Percentiles rank a stretch among this genome's conserved stretches.
Evolutionary conservation across 1,140 invertebrate species (phyloP).

Genomic region (Bombus balteatus): DNA sequence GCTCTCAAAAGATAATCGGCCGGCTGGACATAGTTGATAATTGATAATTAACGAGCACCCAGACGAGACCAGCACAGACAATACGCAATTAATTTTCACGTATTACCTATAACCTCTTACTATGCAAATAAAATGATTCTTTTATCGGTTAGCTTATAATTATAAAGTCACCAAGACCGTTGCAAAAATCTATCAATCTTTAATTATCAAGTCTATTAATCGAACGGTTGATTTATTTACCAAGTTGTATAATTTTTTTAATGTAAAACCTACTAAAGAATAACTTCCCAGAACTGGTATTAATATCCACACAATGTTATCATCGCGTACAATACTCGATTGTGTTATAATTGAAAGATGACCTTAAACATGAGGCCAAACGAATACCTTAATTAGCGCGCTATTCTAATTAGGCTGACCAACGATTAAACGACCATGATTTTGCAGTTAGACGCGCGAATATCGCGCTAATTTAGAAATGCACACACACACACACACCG

Average conservation of each 20-base stretch:
- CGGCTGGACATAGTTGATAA: background rate
- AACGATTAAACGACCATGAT: background rate
- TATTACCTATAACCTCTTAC: background rate
- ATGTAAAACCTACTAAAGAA: background rate
- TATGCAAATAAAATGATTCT: background rate
- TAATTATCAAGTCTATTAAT: background rate
- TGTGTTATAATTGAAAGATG: background rate
- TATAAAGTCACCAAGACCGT: background rate
- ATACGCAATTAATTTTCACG: background rate
- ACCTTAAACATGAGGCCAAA: background rate
- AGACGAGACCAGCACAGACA: background rate
- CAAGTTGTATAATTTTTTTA: background rate
- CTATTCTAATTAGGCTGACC: background rate
- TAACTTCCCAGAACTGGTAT: background rate
- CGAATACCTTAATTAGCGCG: background rate
- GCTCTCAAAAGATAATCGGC: slow-evolving; percentile 26
- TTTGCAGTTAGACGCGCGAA: background rate
- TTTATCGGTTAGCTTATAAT: background rate
- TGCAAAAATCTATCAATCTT: background rate
- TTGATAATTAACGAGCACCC: slow-evolving; percentile 1
- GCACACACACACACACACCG: background rate
- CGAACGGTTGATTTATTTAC: background rate
- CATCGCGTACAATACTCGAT: background rate
- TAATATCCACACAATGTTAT: background rate
- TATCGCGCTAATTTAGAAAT: slow-evolving; percentile 6